Base-by-base conservation (phyloP, 2,113 vertebrate species). In the Periophthalmus modestus region DNA sequence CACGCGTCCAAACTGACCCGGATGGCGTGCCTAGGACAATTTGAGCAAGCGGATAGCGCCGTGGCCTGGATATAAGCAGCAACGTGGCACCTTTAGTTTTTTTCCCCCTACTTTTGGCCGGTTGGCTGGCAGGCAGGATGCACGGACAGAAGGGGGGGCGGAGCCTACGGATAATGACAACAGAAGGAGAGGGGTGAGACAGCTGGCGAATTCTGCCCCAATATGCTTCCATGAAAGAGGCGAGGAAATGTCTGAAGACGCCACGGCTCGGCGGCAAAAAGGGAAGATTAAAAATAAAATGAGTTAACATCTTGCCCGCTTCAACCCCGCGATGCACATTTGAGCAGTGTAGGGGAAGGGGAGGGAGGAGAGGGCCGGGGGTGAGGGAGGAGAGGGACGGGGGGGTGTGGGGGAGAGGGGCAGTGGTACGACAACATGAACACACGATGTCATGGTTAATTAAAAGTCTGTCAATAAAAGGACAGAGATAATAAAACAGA, bases 201-300 rank as follows among this genome's bases (percentile, higher is more conserved):
- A 99, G 97, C 98, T 99, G 98, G 96, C 96, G 46, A 94, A 95
- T 95, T 95, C 95, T 96, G 96, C 93, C 96, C 97, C 98, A 98
- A 97, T 98, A 98, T 98, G 98, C 95, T 99, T 96, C 95, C 95
- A 95, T 95, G 94, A 96, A 96, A 96, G 96, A 98, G 94, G 96
- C 95, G 94, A 98, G 95, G 96, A 98, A 95, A 96, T 95, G 96
- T 96, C 95, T 94, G 95, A 95, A 96, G 96, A 96, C 92, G 93
- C 90, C 83, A 92, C 92, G 95, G 94, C 95, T 97, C 95, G 85
- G 93, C 92, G 92, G 95, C 91, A 91, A 96, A 88, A 65, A 95
- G 90, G 92, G 92, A 95, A 95, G 95, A 96, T 95, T 94, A 94
- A 92, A 96, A 97, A 96, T 95, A 95, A 96, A 96, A 95, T 95